phyloP scores from a whole-genome alignment of 2,888 invertebrate species.

The Nephrocerus scutellatus region DNA sequence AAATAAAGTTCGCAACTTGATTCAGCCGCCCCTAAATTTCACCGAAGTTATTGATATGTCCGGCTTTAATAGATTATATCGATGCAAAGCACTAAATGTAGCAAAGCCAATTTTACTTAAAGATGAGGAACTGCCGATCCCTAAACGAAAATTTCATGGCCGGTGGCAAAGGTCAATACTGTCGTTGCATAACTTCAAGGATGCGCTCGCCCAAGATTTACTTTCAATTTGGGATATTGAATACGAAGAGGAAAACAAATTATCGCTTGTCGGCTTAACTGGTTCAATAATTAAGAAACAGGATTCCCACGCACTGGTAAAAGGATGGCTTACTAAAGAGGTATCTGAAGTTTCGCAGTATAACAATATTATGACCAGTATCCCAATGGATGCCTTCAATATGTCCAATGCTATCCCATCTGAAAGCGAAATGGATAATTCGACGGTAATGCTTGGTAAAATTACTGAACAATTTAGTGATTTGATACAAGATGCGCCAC shows the following conservation, averaged over 20 bases:
- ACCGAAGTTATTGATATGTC: constrained; percentile 28
- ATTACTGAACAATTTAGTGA: no score
- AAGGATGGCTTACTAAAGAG: constrained; percentile 12
- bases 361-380: constrained; percentile 11
- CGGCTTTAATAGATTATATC: constrained; percentile 29
- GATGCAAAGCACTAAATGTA: constrained; percentile 23
- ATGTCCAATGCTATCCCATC: background rate
- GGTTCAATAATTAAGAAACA: background rate
- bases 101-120: background rate
- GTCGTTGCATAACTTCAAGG: constrained; percentile 28
- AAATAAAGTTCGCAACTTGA: constrained; percentile 20
- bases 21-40: constrained; percentile 21
- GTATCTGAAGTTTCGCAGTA: no score
- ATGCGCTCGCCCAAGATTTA: constrained; percentile 29
- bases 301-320: constrained; percentile 7
- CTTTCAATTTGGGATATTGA: constrained; percentile 33
- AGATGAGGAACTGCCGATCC: constrained; percentile 10
- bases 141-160: constrained; percentile 18
- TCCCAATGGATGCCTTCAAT: constrained; percentile 7
- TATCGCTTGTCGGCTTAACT: constrained; percentile 1
- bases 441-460: no score
- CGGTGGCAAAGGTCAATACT: constrained; percentile 32
- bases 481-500: background rate
- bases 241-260: constrained; percentile 17
- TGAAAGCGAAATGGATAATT: no score